These are phyloP conservation scores for Exephanes ischioxanthus DNA, from an alignment of 2,888 invertebrate genomes.

Conservation along the genomic window DNA sequence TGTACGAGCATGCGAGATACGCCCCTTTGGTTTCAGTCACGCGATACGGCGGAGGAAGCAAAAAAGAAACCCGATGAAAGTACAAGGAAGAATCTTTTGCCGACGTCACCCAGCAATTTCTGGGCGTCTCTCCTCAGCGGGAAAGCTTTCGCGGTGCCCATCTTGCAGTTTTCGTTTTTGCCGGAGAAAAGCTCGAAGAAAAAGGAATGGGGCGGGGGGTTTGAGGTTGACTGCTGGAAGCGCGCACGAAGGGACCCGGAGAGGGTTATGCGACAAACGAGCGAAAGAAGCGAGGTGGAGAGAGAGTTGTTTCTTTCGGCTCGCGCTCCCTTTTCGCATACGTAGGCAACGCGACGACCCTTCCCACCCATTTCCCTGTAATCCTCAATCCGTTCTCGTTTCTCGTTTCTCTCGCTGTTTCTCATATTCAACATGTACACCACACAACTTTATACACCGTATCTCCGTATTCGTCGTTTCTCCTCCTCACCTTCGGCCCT, in stretches of 20 bases:
- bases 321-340: slow-evolving; percentile 66
- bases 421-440: slow-evolving; percentile 24
- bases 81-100: slow-evolving; percentile 77
- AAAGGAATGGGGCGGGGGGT: not conserved
- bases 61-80: slow-evolving; percentile 35
- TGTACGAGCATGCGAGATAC: too few species aligned
- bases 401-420: slow-evolving; percentile 50
- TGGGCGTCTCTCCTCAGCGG: slow-evolving; percentile 73
- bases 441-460: not conserved
- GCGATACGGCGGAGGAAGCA: not conserved
- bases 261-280: slow-evolving; percentile 53
- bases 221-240: slow-evolving; percentile 8
- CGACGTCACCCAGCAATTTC: slow-evolving; percentile 79
- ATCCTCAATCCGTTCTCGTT: slow-evolving; percentile 32
- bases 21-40: too few species aligned
- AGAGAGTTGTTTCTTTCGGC: slow-evolving; percentile 48
- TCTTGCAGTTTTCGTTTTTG: slow-evolving; percentile 80
- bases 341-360: slow-evolving; percentile 59
- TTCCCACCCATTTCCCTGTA: slow-evolving; percentile 48
- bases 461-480: slow-evolving; percentile 5
- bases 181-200: slow-evolving; percentile 40
- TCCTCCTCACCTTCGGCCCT: slow-evolving; percentile 42
- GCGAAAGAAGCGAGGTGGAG: slow-evolving; percentile 19
- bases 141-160: slow-evolving; percentile 72
- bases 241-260: slow-evolving; percentile 28